Percentiles rank a stretch among this genome's conserved stretches.
Conservation (phyloP, 2,113 vertebrate genomes). For the Tachycineta bicolor region DNA sequence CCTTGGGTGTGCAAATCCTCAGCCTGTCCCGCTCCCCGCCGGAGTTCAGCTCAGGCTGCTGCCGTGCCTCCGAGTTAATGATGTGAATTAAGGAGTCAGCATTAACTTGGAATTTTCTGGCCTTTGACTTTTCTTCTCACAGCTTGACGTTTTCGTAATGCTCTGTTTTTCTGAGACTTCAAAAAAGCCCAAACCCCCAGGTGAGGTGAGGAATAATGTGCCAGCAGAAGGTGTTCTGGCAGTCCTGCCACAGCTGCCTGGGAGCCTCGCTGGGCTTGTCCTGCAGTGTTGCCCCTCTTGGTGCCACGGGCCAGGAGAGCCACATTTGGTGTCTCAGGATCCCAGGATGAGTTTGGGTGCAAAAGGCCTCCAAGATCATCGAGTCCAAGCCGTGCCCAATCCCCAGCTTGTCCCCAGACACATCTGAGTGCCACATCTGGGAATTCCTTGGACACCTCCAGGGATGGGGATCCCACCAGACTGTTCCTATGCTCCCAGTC, state of each 20-base stretch:
- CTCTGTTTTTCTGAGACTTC: conserved; percentile 24
- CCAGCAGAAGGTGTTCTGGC: not conserved
- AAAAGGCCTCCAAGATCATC: not conserved
- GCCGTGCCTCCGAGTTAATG: conserved; percentile 47
- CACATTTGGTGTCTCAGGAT: not conserved
- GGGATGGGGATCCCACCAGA: not conserved
- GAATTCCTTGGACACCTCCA: not conserved
- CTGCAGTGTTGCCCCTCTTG: not conserved
- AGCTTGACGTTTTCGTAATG: conserved; percentile 43
- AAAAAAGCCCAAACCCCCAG: not conserved
- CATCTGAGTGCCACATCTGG: rapidly evolving
- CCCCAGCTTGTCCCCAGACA: not conserved
- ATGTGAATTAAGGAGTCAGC: conserved; percentile 50
- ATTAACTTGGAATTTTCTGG: conserved; percentile 35
- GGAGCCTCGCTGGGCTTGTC: not conserved
- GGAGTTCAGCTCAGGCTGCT: conserved; percentile 31
- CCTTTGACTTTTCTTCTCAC: conserved; percentile 51
- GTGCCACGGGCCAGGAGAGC: not conserved
- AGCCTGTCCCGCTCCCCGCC: not conserved
- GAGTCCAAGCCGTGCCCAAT: rapidly evolving
- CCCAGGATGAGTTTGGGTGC: not conserved
- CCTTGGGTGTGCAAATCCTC: not conserved
- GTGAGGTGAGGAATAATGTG: conserved; percentile 7
- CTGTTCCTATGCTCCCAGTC: not conserved
- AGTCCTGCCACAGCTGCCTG: not conserved